Evolutionary conservation across 2,888 invertebrate genomes (phyloP).

Genomic region (Tethea ocularis): DNA sequence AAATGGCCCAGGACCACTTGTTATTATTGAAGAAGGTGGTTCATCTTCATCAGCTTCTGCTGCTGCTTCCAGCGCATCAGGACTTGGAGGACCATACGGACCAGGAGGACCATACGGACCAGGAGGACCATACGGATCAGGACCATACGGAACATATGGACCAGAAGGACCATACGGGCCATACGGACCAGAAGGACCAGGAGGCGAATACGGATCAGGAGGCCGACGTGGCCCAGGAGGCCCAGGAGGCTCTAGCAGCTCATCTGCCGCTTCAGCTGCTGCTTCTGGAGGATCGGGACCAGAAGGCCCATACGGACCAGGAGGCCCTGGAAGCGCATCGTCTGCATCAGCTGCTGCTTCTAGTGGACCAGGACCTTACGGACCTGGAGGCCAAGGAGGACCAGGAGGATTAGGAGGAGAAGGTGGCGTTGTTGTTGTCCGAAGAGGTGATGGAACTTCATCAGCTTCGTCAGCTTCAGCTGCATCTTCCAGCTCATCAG

Average conservation of each 20-base stretch:
- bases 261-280: constrained; percentile 13
- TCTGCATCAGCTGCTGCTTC: not conserved
- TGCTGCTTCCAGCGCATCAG: constrained; percentile 7
- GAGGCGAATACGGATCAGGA: not conserved
- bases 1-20: constrained; percentile 12
- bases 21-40: no score
- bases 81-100: not conserved
- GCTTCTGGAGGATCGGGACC: constrained; percentile 12
- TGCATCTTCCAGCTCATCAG: constrained; percentile 8
- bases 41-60: constrained; percentile 15
- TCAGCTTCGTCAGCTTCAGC: constrained; percentile 15
- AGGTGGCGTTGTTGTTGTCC: not conserved
- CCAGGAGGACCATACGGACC: constrained; percentile 14
- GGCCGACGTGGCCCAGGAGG: not conserved
- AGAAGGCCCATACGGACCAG: constrained; percentile 16
- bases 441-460: constrained; percentile 11
- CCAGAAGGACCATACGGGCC: constrained; percentile 7
- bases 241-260: not conserved
- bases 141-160: constrained; percentile 9
- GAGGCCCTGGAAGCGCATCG: constrained; percentile 5
- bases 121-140: not conserved
- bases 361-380: not conserved
- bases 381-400: not conserved
- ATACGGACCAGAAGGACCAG: constrained; percentile 12
- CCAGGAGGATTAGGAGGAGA: constrained; percentile 7